These are phyloP conservation scores for Patella depressa DNA, from an alignment of 2,888 invertebrate species.

Conservation along the genomic window DNA sequence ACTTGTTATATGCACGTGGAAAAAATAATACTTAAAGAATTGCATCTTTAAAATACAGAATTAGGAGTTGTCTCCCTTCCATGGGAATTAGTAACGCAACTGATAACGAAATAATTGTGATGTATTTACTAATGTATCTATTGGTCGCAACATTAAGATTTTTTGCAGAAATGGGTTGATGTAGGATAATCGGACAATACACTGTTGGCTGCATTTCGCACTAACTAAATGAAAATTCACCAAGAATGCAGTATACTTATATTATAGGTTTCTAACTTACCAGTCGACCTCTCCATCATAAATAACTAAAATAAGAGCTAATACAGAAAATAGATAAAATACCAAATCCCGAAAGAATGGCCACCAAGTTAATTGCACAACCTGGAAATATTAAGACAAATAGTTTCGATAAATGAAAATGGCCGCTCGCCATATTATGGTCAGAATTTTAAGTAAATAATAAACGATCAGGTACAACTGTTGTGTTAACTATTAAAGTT, in stretches of 20 bases:
- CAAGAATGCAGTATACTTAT: no score
- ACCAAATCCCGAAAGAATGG: conserved; percentile 66
- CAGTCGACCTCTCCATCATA: conserved; percentile 62
- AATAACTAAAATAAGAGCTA: conserved; percentile 63
- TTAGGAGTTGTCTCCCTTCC: not conserved
- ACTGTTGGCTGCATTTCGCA: no score
- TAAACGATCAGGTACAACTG: not conserved
- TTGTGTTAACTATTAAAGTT: no score
- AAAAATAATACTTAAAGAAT: not conserved
- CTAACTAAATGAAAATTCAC: no score
- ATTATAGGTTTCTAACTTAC: conserved; percentile 71
- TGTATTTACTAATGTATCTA: no score
- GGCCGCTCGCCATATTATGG: no score
- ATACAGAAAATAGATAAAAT: conserved; percentile 64
- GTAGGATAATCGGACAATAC: no score
- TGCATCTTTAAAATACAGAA: not conserved
- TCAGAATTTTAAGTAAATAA: not conserved
- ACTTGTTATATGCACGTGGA: not conserved
- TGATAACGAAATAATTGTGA: no score
- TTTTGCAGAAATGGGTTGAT: no score
- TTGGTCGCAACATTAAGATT: no score
- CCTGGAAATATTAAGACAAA: conserved; percentile 52
- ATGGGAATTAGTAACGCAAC: no score
- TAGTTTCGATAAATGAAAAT: conserved; percentile 18
- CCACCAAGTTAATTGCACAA: conserved; percentile 78